phyloP scores from a whole-genome alignment of 2,888 invertebrate genomes.

The Synergus umbraculus region DNA sequence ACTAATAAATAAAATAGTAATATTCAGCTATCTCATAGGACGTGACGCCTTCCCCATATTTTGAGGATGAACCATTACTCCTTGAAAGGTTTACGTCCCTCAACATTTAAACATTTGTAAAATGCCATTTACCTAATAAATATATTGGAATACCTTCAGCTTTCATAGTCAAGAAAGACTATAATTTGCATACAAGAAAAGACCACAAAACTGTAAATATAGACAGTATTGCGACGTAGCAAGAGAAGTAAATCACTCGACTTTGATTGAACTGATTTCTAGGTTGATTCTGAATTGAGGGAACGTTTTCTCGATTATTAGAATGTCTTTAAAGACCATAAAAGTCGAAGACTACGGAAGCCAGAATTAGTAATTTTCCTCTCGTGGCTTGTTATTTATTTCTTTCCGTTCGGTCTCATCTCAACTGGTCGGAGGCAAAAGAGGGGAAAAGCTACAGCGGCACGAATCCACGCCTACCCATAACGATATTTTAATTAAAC shows the following conservation, averaged over 20 bases:
- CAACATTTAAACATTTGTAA: too few species aligned
- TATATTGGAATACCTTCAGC: background rate
- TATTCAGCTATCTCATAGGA: background rate
- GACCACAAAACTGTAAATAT: conserved; percentile 3
- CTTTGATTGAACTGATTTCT: conserved; percentile 35
- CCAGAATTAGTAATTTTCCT: conserved; percentile 36
- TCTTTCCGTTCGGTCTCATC: conserved; percentile 51
- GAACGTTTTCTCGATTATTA: conserved; percentile 37
- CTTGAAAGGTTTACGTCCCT: too few species aligned
- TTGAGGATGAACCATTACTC: too few species aligned
- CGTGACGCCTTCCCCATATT: background rate
- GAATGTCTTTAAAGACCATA: conserved; percentile 35
- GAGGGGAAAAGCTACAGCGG: conserved; percentile 65
- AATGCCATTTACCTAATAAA: background rate
- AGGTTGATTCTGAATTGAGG: background rate
- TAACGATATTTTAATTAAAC: conserved; percentile 78
- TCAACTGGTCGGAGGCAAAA: conserved; percentile 5
- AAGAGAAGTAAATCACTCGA: conserved; percentile 12
- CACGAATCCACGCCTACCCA: conserved; percentile 76
- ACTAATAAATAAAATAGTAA: background rate
- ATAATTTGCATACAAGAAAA: background rate
- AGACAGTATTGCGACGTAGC: background rate
- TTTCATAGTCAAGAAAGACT: background rate
- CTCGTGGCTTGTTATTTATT: conserved; percentile 59
- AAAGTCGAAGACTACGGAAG: conserved; percentile 35